Evolutionary conservation across 2,888 invertebrate species (phyloP).

Genomic region (Latrodectus elegans): DNA sequence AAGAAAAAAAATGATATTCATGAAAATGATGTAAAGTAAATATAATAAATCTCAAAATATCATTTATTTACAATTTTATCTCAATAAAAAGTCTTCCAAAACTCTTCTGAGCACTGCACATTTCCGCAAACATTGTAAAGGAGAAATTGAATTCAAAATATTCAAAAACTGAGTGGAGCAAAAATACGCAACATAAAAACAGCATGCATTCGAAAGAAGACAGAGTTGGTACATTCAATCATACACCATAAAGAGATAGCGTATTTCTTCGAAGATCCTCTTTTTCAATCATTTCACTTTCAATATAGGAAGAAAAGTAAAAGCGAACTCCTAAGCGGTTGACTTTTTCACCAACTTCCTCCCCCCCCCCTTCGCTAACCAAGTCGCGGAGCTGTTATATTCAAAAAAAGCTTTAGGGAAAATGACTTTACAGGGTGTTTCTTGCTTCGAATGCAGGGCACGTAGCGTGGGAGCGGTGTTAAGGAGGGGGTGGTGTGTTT

Average conservation of each 20-base stretch:
- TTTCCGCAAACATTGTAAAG: no score
- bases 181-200: no score
- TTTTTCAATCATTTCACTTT: slow-evolving; percentile 5
- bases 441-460: slow-evolving; percentile 18
- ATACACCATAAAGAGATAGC: background rate
- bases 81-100: no score
- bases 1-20: no score
- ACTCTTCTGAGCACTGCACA: no score
- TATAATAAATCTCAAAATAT: no score
- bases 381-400: slow-evolving; percentile 25
- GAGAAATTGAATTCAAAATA: no score
- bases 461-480: slow-evolving; percentile 9
- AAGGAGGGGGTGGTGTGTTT: slow-evolving; percentile 28
- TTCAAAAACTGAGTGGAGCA: no score
- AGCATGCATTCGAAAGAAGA: no score
- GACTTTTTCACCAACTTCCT: background rate
- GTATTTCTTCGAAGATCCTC: background rate
- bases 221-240: background rate
- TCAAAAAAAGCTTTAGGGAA: slow-evolving; percentile 47
- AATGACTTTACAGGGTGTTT: slow-evolving; percentile 42
- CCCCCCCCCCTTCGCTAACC: background rate
- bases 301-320: background rate
- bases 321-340: background rate
- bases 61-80: no score
- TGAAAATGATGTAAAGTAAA: no score